Evolutionary conservation across 2,888 invertebrate genomes (phyloP), one percentile per base, ranked within the genome.

Genomic region (Ormyrus rosae): DNA sequence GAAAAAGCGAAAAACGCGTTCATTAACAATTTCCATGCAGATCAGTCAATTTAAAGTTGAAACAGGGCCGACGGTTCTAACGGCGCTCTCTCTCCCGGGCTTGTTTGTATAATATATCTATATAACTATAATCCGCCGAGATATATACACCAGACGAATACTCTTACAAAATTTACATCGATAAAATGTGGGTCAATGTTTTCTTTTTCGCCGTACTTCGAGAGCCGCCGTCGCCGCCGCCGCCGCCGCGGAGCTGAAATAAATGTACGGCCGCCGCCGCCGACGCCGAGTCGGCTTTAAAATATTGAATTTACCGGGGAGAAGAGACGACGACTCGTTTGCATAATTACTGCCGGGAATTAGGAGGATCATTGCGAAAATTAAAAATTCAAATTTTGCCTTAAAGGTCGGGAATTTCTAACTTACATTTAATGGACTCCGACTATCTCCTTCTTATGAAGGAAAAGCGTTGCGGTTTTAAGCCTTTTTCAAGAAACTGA

Each of bases 101-200:
- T 61, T 61, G 13, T 45, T 34, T 34, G 34, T 34, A 34, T 34
- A 34, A 34, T 34, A 45, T 51, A 48, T 11, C 10, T 58, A 19
- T 13, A 48, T n/a, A 51, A 70, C 58, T 65, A 13, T 70, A 70
- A 56, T 34, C 34, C 34, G 34, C 3, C 4, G 34, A 34, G 46
- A 45, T 51, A 63, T 50, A 53, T 19, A 19, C 73, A 45, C 6
- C 46, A 5, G 10, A 6, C 45, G 19, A 60, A 6, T 46, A 10
- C 60, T 55, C 55, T 72, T 72, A 67, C 51, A 50, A 70, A 78
- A 72, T 72, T 67, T 65, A 53, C 72, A 67, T 72, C 71, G 67
- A 72, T 61, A 78, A 78, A 78, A 78, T 72, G 71, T 78, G 53
- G 72, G 72, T 78, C 61, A 78, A 67, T 67, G 72, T 53, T 72